Conservation (phyloP, 2,797 vertebrate species). For the Brachyrhaphis roseni region DNA sequence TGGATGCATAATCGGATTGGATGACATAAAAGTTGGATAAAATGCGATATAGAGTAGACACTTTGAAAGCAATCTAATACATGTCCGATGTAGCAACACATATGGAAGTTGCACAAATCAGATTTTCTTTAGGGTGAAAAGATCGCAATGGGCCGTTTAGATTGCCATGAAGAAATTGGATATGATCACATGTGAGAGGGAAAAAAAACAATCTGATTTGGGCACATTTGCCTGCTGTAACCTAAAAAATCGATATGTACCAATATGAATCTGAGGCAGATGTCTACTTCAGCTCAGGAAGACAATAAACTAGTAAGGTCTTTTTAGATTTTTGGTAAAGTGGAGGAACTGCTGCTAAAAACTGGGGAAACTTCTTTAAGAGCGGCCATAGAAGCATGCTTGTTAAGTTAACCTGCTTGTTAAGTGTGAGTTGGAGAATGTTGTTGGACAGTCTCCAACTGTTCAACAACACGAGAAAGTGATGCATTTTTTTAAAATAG, state of each 20-base stretch:
- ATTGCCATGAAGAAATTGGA: not conserved
- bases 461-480: not conserved
- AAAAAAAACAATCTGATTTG: too few species aligned
- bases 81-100: not conserved
- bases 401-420: not conserved
- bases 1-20: not conserved
- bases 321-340: too few species aligned
- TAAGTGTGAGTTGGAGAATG: not conserved
- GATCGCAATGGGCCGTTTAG: not conserved
- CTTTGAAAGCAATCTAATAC: not conserved
- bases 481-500: not conserved
- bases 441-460: too few species aligned
- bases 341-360: too few species aligned
- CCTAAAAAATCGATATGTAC: too few species aligned
- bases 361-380: too few species aligned
- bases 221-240: too few species aligned
- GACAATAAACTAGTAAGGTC: too few species aligned
- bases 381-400: not conserved
- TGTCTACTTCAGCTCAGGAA: too few species aligned
- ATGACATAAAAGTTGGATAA: not conserved
- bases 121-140: not conserved
- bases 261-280: too few species aligned
- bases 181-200: not conserved
- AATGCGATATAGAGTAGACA: not conserved
- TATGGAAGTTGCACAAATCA: not conserved